Percentiles rank a stretch among this genome's conserved stretches.
These are phyloP conservation scores for Micropoecilia bifurca DNA, from an alignment of 2,797 vertebrate species.

Conservation along the genomic window DNA sequence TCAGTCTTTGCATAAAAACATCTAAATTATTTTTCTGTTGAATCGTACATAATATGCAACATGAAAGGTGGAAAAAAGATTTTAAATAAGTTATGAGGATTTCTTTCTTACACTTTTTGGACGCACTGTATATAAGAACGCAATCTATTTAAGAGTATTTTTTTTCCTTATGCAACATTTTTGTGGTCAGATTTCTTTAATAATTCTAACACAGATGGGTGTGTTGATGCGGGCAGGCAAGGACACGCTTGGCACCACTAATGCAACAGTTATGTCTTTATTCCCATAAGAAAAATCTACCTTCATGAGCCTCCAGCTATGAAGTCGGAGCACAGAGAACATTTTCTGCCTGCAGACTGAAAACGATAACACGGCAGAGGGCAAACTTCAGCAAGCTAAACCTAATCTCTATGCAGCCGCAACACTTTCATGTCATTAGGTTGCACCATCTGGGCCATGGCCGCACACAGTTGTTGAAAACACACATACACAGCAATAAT, in stretches of 20 bases:
- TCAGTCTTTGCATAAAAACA: neutral
- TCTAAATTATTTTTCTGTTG: neutral
- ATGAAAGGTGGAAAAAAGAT: neutral
- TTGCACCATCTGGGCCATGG: constrained; percentile 35
- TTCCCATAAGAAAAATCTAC: constrained; percentile 7
- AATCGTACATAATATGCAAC: neutral
- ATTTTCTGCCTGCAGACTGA: constrained; percentile 13
- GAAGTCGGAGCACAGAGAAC: constrained; percentile 21
- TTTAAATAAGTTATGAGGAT: neutral
- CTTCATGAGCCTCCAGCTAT: constrained; percentile 18
- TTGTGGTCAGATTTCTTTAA: constrained; percentile 7
- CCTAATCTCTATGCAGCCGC: constrained; percentile 12
- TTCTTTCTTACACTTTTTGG: neutral
- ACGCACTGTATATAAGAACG: neutral
- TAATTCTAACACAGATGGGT: neutral
- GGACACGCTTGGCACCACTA: neutral
- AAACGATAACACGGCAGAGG: constrained; percentile 22
- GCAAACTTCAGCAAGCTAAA: constrained; percentile 25
- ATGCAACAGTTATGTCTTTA: constrained; percentile 26
- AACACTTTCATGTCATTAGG: constrained; percentile 42
- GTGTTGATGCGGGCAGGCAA: constrained; percentile 3
- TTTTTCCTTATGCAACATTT: neutral
- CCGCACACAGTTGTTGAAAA: constrained; percentile 12
- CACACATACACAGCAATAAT: constrained; percentile 16
- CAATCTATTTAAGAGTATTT: neutral